phyloP scores from a whole-genome alignment of 2,888 invertebrate species.

The Fabriciana adippe region DNA sequence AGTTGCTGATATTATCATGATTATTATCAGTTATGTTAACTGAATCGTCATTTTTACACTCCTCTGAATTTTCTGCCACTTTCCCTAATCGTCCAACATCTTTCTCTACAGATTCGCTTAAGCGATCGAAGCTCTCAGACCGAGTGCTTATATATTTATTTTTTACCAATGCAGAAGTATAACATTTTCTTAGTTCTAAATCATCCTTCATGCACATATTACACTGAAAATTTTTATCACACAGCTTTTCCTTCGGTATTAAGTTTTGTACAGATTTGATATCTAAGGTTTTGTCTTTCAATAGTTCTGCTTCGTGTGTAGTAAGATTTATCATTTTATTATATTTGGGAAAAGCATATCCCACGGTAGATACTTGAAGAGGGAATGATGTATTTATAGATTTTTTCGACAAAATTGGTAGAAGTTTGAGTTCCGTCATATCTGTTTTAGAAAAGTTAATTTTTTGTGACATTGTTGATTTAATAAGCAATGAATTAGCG shows the following conservation, averaged over 20 bases:
- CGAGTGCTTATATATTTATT: neutral
- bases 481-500: constrained; percentile 54
- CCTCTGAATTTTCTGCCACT: neutral
- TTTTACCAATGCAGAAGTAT: neutral
- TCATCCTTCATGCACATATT: neutral
- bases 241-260: neutral
- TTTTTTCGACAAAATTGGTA: constrained; percentile 50
- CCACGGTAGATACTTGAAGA: constrained; percentile 63
- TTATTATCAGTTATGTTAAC: constrained; percentile 19
- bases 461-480: constrained; percentile 52
- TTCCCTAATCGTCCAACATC: neutral
- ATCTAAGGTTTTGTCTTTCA: neutral
- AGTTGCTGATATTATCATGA: constrained; percentile 50
- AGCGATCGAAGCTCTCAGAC: neutral
- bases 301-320: constrained; percentile 24
- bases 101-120: constrained; percentile 4
- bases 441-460: constrained; percentile 44
- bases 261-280: neutral
- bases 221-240: constrained; percentile 10
- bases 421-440: constrained; percentile 46
- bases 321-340: constrained; percentile 33
- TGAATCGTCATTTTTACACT: neutral
- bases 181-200: neutral
- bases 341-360: constrained; percentile 54
- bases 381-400: constrained; percentile 57